phyloP scores from a whole-genome alignment of 2,113 vertebrate species.

The Lepidothrix coronata region DNA sequence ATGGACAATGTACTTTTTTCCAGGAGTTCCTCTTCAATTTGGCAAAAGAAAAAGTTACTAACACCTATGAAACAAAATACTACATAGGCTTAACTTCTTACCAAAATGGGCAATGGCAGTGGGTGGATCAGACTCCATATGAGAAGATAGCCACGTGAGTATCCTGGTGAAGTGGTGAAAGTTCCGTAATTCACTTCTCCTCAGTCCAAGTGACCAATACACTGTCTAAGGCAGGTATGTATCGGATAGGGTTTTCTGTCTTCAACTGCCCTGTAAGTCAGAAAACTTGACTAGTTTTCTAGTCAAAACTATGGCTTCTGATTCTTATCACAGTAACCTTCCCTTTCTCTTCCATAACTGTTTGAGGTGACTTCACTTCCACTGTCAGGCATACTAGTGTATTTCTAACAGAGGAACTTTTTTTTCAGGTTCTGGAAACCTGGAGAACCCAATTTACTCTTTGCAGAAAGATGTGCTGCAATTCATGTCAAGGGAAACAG shows the following conservation, averaged over 20 bases:
- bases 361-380: neutral
- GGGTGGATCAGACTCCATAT: slow-evolving; percentile 38
- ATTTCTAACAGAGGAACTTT: neutral
- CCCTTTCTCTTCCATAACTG: neutral
- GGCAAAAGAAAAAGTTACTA: neutral
- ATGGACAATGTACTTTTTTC: neutral
- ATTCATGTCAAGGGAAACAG: neutral
- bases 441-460: slow-evolving; percentile 29
- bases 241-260: neutral
- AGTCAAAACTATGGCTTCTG: neutral
- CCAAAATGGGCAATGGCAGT: neutral
- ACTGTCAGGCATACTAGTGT: neutral
- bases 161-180: neutral
- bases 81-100: slow-evolving; percentile 16
- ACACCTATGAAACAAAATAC: neutral
- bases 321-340: neutral
- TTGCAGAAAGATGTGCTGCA: slow-evolving; percentile 51
- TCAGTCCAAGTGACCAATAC: neutral
- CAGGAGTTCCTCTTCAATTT: slow-evolving; percentile 28
- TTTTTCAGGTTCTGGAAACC: slow-evolving; percentile 57
- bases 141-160: neutral
- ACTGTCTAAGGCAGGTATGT: neutral
- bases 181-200: neutral
- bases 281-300: neutral
- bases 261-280: neutral